Evolutionary conservation across 2,888 invertebrate species (phyloP).

Genomic region (Caenorhabditis sp.): DNA sequence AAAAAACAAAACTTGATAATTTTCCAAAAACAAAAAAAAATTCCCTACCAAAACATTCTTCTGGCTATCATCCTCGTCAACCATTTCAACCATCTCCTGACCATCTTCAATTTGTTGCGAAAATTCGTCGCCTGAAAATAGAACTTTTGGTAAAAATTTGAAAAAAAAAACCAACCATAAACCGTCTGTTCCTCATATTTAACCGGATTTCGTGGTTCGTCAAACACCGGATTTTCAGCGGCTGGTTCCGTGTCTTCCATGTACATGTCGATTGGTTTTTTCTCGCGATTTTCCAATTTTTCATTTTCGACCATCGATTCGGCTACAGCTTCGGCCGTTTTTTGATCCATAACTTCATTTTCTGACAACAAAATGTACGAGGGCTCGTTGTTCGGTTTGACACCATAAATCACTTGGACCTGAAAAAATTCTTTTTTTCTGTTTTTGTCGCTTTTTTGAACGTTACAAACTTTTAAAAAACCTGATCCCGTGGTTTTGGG

Average conservation of each 20-base stretch:
- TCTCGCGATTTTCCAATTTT: slow-evolving; percentile 4
- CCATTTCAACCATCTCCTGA: not conserved
- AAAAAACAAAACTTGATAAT: not conserved
- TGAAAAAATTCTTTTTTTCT: slow-evolving; percentile 4
- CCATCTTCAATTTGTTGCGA: not conserved
- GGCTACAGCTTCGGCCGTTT: slow-evolving; percentile 28
- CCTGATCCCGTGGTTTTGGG: too few relatives aligned
- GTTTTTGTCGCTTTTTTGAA: not conserved
- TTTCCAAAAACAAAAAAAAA: too few relatives aligned
- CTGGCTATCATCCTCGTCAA: not conserved
- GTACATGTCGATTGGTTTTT: slow-evolving; percentile 3
- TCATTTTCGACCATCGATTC: slow-evolving; percentile 20
- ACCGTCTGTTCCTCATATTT: too few relatives aligned
- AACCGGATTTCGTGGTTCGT: too few relatives aligned
- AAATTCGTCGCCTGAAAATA: not conserved
- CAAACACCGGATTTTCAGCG: not conserved
- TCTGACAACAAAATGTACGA: slow-evolving; percentile 55
- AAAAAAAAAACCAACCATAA: too few relatives aligned
- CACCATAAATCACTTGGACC: slow-evolving; percentile 48
- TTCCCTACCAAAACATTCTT: slow-evolving; percentile 5
- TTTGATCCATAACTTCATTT: slow-evolving; percentile 43
- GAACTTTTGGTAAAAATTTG: too few relatives aligned
- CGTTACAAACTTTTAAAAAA: too few relatives aligned
- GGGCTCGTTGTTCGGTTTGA: slow-evolving; percentile 61
- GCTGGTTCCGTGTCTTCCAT: not conserved